Evolutionary conservation across 1,140 invertebrate genomes (phyloP).

Genomic region (Drosophila trapezifrons): DNA sequence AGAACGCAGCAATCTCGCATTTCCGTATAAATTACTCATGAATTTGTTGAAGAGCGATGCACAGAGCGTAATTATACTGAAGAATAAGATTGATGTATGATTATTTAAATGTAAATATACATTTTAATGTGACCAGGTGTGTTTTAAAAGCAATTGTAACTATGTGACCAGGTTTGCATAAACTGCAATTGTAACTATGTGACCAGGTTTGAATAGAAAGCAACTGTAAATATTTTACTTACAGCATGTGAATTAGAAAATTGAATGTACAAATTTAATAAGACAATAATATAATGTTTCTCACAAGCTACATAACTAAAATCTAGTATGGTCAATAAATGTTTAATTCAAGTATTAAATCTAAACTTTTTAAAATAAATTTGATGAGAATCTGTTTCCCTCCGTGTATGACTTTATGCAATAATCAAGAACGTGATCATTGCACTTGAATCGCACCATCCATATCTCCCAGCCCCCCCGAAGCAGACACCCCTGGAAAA

Average conservation of each 20-base stretch:
- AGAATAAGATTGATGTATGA: neutral
- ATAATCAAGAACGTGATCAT: slow-evolving; percentile 30
- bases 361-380: too few species aligned
- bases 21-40: slow-evolving; percentile 66
- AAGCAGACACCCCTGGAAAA: slow-evolving; percentile 14
- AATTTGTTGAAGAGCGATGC: slow-evolving; percentile 21
- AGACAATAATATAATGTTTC: too few species aligned
- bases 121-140: too few species aligned
- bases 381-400: too few species aligned
- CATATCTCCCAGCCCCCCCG: neutral
- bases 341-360: too few species aligned
- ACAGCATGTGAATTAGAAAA: too few species aligned
- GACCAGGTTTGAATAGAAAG: neutral
- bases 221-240: neutral
- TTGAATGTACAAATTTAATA: too few species aligned
- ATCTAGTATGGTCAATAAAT: too few species aligned
- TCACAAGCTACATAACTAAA: too few species aligned
- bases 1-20: slow-evolving; percentile 50
- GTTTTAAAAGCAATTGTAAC: too few species aligned
- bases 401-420: slow-evolving; percentile 3
- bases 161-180: too few species aligned
- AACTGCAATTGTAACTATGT: neutral
- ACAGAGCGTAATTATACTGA: neutral
- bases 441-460: slow-evolving; percentile 33
- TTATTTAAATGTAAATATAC: too few species aligned